Percentiles rank a stretch among this genome's conserved stretches.
phyloP scores from a whole-genome alignment of 2,113 vertebrate genomes.

The Craseonycteris thonglongyai region DNA sequence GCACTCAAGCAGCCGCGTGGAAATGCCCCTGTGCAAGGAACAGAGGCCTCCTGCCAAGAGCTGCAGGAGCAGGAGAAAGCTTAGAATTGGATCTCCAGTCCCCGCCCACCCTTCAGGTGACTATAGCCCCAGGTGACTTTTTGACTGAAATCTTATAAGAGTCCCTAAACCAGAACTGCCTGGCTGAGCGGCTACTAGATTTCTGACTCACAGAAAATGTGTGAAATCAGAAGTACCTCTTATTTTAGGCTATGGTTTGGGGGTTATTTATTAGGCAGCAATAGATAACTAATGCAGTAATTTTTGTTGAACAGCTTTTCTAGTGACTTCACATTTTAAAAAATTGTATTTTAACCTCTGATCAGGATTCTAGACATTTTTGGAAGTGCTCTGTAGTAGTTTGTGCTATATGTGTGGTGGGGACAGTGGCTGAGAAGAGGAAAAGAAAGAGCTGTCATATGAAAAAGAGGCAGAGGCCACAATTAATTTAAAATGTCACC shows the following conservation, averaged over 20 bases:
- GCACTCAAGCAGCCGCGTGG: too few relatives aligned
- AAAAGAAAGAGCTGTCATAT: neutral
- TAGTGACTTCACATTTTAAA: neutral
- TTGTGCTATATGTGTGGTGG: neutral
- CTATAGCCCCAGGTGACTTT: too few relatives aligned
- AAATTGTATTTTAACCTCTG: neutral
- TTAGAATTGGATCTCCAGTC: too few relatives aligned
- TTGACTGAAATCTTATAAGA: neutral
- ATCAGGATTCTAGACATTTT: neutral
- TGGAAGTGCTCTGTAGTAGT: neutral
- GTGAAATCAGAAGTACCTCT: neutral
- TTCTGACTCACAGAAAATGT: neutral
- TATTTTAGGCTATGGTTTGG: neutral
- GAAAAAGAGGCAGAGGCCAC: neutral
- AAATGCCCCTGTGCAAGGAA: too few relatives aligned
- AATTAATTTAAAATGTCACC: neutral
- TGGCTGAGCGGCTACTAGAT: neutral
- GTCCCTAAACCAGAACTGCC: neutral
- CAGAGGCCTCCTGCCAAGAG: too few relatives aligned
- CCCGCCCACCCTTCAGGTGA: too few relatives aligned
- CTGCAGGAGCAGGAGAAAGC: too few relatives aligned
- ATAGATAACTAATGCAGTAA: neutral
- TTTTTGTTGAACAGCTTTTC: neutral
- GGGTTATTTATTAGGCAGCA: neutral
- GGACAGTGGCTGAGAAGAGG: neutral